Conservation (phyloP, 53 echinoderm and acorn worm genomes). For the Echinarachnius parma region DNA sequence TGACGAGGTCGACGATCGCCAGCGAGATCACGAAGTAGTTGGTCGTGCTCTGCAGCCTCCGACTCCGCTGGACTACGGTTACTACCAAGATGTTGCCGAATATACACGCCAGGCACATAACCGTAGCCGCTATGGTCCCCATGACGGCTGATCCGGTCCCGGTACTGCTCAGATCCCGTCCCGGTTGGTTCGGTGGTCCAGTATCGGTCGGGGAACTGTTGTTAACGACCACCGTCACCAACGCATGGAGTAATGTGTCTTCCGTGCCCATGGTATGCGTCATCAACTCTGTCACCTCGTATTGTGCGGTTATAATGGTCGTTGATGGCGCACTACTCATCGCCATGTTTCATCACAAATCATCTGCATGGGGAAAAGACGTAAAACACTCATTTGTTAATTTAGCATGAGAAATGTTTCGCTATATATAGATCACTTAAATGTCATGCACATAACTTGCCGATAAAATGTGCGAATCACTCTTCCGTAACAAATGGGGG, state of each 20-base stretch:
- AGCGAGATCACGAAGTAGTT: slow-evolving; percentile 98
- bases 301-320: too few relatives aligned
- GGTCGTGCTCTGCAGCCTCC: slow-evolving; percentile 89
- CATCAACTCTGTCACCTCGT: background rate
- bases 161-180: background rate
- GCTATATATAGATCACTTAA: too few relatives aligned
- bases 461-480: too few relatives aligned
- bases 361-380: too few relatives aligned
- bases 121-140: slow-evolving; percentile 56
- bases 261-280: too few relatives aligned
- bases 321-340: background rate
- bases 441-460: too few relatives aligned
- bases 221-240: background rate
- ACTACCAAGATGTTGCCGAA: slow-evolving; percentile 83
- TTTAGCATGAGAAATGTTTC: too few relatives aligned
- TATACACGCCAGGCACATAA: slow-evolving; percentile 72
- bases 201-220: background rate
- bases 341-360: too few relatives aligned
- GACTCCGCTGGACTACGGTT: slow-evolving; percentile 71
- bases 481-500: too few relatives aligned
- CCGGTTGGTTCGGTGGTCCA: background rate
- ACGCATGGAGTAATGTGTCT: too few relatives aligned
- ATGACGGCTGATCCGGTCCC: slow-evolving; percentile 47
- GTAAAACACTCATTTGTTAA: too few relatives aligned
- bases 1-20: slow-evolving; percentile 79